Percentiles rank a stretch among this genome's conserved stretches.
phyloP scores from a whole-genome alignment of 2,113 vertebrate species.

The Danionella cerebrum region DNA sequence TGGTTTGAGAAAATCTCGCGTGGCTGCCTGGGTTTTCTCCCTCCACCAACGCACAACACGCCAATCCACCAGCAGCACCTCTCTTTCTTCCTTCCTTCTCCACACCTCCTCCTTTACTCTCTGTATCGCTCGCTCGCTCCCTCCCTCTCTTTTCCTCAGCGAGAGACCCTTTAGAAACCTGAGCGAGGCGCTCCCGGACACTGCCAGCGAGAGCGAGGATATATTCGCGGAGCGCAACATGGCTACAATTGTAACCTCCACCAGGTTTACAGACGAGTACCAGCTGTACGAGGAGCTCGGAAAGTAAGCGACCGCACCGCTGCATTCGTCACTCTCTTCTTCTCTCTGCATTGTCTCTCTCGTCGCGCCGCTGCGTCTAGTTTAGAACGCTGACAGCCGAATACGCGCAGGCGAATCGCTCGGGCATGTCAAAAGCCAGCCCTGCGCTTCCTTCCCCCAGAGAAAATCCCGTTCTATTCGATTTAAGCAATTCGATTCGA shows the following conservation, averaged over 20 bases:
- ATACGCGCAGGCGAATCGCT: constrained; percentile 18
- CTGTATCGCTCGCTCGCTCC: too few species aligned
- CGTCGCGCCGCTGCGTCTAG: constrained; percentile 34
- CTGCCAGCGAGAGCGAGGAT: constrained; percentile 46
- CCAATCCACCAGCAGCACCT: not conserved
- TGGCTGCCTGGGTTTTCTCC: constrained; percentile 6
- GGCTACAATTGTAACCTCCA: constrained; percentile 87
- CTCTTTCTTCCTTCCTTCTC: constrained; percentile 36
- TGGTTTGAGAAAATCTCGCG: constrained; percentile 36
- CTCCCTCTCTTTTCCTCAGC: constrained; percentile 31
- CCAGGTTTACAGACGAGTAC: constrained; percentile 94
- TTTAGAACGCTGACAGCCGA: constrained; percentile 47
- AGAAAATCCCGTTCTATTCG: not conserved
- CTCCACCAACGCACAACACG: constrained; percentile 16
- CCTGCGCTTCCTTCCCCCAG: too few species aligned
- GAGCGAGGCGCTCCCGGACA: constrained; percentile 53
- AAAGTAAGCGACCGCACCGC: constrained; percentile 75
- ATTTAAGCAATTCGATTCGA: not conserved
- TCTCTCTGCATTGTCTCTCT: constrained; percentile 33
- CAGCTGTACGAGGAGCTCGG: constrained; percentile 96
- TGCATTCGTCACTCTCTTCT: constrained; percentile 26
- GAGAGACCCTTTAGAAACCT: constrained; percentile 54
- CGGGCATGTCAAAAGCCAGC: constrained; percentile 42
- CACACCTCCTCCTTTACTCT: constrained; percentile 23
- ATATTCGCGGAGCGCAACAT: constrained; percentile 65